Percentiles rank a stretch among this genome's conserved stretches.
These are phyloP conservation scores for Eilema depressum DNA, from an alignment of 2,888 invertebrate genomes.

Conservation along the genomic window DNA sequence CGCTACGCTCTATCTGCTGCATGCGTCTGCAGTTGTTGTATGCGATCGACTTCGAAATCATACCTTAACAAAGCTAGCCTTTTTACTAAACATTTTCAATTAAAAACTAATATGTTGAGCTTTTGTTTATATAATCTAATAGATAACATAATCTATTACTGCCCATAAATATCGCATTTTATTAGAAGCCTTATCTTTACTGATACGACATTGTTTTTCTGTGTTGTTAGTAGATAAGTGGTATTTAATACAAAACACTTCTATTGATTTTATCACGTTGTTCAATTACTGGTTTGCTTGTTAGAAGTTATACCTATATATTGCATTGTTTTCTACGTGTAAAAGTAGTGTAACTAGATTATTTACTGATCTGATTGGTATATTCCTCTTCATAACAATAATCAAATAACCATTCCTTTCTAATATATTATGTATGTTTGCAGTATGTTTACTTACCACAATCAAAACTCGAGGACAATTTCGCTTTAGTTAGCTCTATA, in stretches of 20 bases:
- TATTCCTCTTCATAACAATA: not conserved
- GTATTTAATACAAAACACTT: conserved; percentile 29
- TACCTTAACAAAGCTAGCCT: not conserved
- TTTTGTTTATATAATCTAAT: not conserved
- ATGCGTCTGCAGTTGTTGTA: no score
- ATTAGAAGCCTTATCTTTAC: conserved; percentile 60
- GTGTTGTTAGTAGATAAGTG: conserved; percentile 65
- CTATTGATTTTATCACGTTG: conserved; percentile 1
- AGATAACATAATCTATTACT: conserved; percentile 25
- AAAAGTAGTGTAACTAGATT: not conserved
- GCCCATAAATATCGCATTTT: conserved; percentile 42
- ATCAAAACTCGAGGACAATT: conserved; percentile 31
- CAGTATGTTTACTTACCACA: conserved; percentile 28
- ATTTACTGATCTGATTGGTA: not conserved
- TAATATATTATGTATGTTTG: conserved; percentile 3
- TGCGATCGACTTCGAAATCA: no score
- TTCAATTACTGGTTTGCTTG: not conserved
- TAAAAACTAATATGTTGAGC: not conserved
- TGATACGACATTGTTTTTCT: conserved; percentile 70
- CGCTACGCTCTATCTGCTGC: no score
- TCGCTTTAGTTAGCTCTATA: conserved; percentile 13
- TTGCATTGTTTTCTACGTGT: not conserved
- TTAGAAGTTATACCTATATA: not conserved
- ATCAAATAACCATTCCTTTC: not conserved
- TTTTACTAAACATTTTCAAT: not conserved